Evolutionary conservation across 2,797 vertebrate genomes (phyloP).

Genomic region (Acomys russatus): DNA sequence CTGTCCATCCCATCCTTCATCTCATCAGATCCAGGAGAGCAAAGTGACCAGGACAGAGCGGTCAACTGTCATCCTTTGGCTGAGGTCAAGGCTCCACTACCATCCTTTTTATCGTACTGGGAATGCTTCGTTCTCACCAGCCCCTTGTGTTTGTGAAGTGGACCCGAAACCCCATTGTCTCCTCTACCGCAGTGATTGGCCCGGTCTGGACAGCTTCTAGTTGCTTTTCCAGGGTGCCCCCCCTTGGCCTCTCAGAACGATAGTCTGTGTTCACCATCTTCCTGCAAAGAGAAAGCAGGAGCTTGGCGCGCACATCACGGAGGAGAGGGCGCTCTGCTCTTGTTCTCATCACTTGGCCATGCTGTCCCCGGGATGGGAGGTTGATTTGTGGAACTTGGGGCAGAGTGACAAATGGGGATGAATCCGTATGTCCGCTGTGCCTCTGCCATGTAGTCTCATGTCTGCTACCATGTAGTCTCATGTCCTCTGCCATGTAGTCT

Average conservation of each 20-base stretch:
- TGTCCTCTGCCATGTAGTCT: neutral
- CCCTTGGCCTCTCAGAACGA: neutral
- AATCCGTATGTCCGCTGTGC: neutral
- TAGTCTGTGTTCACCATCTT: neutral
- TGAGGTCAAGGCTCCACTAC: neutral
- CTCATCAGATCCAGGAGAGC: neutral
- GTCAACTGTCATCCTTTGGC: too few relatives aligned
- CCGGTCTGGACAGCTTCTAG: neutral
- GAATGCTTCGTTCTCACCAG: neutral
- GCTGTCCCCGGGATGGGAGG: neutral
- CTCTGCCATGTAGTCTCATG: neutral
- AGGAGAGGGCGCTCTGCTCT: too few relatives aligned
- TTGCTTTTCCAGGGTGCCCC: neutral
- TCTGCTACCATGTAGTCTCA: neutral
- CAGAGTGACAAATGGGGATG: neutral
- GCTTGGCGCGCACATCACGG: fast-evolving
- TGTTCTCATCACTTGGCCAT: neutral
- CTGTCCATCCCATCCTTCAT: neutral
- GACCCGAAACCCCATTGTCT: neutral
- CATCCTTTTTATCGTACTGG: neutral
- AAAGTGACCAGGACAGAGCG: neutral
- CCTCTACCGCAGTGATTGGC: neutral
- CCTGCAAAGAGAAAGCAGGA: neutral
- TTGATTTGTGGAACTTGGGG: neutral
- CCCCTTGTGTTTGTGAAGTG: neutral